These are phyloP conservation scores for Pelodytes ibericus DNA, from an alignment of 2,797 vertebrate genomes.

Conservation along the genomic window DNA sequence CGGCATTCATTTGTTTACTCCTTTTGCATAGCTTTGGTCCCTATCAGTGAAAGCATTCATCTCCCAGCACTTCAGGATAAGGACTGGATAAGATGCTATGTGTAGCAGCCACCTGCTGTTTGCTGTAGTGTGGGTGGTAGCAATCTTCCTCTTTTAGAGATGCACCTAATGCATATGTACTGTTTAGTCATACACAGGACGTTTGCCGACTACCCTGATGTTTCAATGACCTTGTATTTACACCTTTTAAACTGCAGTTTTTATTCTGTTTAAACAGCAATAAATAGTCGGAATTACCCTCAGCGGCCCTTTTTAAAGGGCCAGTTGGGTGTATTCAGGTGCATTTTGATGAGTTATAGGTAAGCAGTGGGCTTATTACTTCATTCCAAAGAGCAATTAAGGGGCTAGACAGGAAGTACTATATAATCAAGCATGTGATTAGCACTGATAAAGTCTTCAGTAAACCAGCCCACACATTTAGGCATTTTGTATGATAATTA, in stretches of 20 bases:
- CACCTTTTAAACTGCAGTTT: slow-evolving; percentile 32
- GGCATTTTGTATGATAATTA: background rate
- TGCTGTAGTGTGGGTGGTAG: slow-evolving; percentile 36
- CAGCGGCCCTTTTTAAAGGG: slow-evolving; percentile 10
- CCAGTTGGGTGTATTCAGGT: slow-evolving; percentile 21
- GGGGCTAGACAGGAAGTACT: slow-evolving; percentile 21
- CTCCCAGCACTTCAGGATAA: slow-evolving; percentile 19
- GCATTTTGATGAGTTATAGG: slow-evolving; percentile 12
- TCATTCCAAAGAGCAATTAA: background rate
- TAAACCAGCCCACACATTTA: background rate
- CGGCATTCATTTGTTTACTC: no score
- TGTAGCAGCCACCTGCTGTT: slow-evolving; percentile 51
- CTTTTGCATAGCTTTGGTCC: background rate
- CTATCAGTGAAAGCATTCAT: slow-evolving; percentile 13
- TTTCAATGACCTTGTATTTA: slow-evolving; percentile 32
- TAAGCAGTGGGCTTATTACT: background rate
- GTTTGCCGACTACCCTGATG: slow-evolving; percentile 8
- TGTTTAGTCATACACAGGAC: slow-evolving; percentile 11
- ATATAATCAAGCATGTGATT: background rate
- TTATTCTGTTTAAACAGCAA: slow-evolving; percentile 45
- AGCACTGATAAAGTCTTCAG: background rate
- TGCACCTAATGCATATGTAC: background rate
- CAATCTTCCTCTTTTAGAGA: slow-evolving; percentile 34
- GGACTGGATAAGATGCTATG: slow-evolving; percentile 10
- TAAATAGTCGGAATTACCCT: slow-evolving; percentile 20